Conservation (phyloP, 2,113 vertebrate genomes). For the Aspiorhynchus laticeps region DNA sequence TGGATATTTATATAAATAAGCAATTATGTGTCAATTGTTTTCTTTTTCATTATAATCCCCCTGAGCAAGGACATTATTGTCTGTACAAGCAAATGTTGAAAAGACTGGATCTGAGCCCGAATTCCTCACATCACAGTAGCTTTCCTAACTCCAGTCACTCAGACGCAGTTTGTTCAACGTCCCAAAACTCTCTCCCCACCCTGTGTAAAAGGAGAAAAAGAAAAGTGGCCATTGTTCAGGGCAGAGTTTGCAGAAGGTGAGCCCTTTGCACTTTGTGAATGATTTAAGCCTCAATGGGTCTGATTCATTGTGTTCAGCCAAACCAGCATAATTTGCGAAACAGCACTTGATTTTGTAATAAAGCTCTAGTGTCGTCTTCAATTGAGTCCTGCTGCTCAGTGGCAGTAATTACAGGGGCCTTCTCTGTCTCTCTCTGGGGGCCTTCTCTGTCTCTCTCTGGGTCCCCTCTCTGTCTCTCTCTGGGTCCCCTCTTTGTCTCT, state of each 20-base stretch:
- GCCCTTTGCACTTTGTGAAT: conserved; percentile 46
- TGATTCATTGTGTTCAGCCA: conserved; percentile 74
- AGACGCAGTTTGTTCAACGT: neutral
- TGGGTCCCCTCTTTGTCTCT: too few relatives aligned
- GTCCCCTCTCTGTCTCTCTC: conserved; percentile 7
- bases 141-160: conserved; percentile 15
- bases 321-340: conserved; percentile 77
- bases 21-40: neutral
- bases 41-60: neutral
- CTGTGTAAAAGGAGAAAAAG: conserved; percentile 18
- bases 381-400: conserved; percentile 73
- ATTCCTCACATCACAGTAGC: conserved; percentile 20
- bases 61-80: neutral
- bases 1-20: neutral
- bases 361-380: conserved; percentile 78
- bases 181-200: conserved; percentile 6
- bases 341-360: conserved; percentile 78
- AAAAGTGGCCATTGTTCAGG: conserved; percentile 48
- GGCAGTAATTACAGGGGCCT: conserved; percentile 73
- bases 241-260: conserved; percentile 37
- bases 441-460: too few relatives aligned
- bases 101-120: neutral
- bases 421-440: too few relatives aligned
- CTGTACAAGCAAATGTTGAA: neutral
- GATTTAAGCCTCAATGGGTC: conserved; percentile 61